phyloP scores from a whole-genome alignment of 2,113 vertebrate genomes.

The Atlantisia rogersi region DNA sequence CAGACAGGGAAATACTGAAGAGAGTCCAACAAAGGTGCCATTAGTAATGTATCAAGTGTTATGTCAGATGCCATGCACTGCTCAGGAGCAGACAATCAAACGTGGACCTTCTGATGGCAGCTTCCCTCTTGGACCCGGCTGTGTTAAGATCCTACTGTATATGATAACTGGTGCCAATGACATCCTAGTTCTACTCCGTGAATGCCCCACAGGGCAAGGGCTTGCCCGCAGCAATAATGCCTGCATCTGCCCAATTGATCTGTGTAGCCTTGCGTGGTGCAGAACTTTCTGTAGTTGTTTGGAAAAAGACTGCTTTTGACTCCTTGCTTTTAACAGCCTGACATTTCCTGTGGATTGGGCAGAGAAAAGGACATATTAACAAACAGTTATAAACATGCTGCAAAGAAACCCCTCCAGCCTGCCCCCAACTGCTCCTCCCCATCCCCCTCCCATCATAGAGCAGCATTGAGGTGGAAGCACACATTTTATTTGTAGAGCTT shows the following conservation, averaged over 20 bases:
- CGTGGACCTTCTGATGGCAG: neutral
- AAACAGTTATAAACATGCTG: neutral
- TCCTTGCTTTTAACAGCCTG: neutral
- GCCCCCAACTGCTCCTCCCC: too few species aligned
- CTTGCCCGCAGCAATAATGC: fast-evolving
- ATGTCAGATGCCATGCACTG: neutral
- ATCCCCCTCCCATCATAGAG: neutral
- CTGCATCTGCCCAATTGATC: neutral
- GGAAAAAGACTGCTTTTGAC: neutral
- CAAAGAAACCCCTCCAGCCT: neutral
- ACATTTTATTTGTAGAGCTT: neutral
- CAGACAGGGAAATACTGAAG: too few species aligned
- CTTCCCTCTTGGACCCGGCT: neutral
- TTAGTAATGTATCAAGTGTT: neutral
- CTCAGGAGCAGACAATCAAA: neutral
- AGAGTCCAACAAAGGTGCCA: too few species aligned
- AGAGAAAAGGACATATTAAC: neutral
- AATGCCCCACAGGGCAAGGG: neutral
- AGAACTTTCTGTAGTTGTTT: neutral
- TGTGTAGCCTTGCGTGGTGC: fast-evolving
- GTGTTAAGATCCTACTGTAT: neutral
- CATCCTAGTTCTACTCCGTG: neutral
- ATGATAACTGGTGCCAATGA: fast-evolving
- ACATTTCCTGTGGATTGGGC: neutral
- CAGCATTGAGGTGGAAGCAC: neutral